Percentiles rank a stretch among this genome's conserved stretches.
Conservation (phyloP, 2,113 vertebrate species). For the Daboia siamensis region DNA sequence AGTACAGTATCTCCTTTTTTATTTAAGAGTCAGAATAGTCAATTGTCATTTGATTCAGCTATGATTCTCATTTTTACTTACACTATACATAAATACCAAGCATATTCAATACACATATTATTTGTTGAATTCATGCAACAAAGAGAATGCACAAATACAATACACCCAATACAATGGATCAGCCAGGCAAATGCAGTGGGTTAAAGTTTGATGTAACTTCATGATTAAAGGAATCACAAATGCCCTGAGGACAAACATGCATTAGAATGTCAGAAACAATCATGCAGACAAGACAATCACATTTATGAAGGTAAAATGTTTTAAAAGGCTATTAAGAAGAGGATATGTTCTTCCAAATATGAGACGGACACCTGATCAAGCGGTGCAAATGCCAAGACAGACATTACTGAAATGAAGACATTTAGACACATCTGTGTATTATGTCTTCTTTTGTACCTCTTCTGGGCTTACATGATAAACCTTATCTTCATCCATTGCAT, state of each 20-base stretch:
- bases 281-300: constrained; percentile 61
- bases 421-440: not conserved
- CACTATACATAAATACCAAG: constrained; percentile 7
- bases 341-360: constrained; percentile 52
- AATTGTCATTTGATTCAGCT: fast-evolving
- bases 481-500: constrained; percentile 61
- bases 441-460: constrained; percentile 68
- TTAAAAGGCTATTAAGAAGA: not conserved
- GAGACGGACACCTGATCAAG: constrained; percentile 24
- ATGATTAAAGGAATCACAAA: constrained; percentile 36
- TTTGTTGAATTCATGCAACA: constrained; percentile 59
- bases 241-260: constrained; percentile 62
- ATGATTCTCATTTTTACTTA: not conserved
- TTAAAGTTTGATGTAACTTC: constrained; percentile 20
- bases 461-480: constrained; percentile 63
- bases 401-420: not conserved
- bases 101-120: constrained; percentile 25
- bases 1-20: not conserved
- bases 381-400: constrained; percentile 14
- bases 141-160: not conserved
- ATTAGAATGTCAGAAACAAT: constrained; percentile 38
- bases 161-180: not conserved
- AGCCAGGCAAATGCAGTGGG: constrained; percentile 3
- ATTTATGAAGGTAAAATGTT: not conserved
- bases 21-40: not conserved